Percentiles rank a stretch among this genome's conserved stretches.
phyloP scores from a whole-genome alignment of 2,113 vertebrate species.

The Lutjanus erythropterus region DNA sequence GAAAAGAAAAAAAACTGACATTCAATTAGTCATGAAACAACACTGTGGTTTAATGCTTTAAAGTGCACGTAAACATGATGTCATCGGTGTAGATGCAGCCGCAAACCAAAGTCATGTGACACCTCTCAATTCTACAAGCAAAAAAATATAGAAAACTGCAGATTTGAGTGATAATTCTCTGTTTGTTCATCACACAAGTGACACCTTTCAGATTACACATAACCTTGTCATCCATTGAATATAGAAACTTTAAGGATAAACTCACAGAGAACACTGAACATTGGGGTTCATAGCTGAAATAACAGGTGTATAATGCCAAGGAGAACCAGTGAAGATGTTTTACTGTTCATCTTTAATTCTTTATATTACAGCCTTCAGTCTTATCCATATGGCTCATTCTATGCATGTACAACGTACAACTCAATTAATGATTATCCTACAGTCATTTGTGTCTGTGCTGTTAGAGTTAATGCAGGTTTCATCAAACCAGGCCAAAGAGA shows the following conservation, averaged over 20 bases:
- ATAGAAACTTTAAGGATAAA: background rate
- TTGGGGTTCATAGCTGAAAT: background rate
- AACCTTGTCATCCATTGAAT: background rate
- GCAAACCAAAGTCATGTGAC: no score
- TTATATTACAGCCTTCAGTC: conserved; percentile 6
- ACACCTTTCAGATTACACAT: background rate
- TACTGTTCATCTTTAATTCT: conserved; percentile 16
- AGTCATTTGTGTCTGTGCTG: conserved; percentile 47
- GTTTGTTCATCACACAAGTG: no score
- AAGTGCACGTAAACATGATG: no score
- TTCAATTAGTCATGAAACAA: no score
- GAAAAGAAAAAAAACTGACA: no score
- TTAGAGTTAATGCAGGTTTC: conserved; percentile 53
- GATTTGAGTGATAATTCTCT: background rate
- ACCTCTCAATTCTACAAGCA: no score
- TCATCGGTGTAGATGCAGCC: no score
- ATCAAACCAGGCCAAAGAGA: conserved; percentile 51
- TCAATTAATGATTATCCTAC: conserved; percentile 45
- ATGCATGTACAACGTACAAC: conserved; percentile 11
- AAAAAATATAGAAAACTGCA: no score
- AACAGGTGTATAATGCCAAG: background rate
- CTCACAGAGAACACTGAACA: background rate
- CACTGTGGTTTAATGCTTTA: no score
- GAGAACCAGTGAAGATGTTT: conserved; percentile 14
- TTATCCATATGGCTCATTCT: conserved; percentile 21